Conservation (phyloP, 2,113 vertebrate species). For the Rhynchomys soricoides region DNA sequence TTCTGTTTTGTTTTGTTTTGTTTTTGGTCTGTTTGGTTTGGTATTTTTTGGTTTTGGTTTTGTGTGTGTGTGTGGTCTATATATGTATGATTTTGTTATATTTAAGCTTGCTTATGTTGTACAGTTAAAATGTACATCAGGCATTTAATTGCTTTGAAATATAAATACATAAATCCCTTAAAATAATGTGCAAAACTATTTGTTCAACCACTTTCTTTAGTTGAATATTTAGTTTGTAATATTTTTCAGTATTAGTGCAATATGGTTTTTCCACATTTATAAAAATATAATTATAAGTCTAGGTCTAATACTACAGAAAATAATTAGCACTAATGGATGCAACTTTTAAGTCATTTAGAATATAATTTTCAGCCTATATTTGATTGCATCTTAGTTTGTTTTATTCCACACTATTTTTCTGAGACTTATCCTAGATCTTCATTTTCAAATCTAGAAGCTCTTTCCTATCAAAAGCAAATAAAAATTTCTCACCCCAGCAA, state of each 20-base stretch:
- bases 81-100: background rate
- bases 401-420: background rate
- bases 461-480: background rate
- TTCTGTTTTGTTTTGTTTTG: no score
- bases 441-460: background rate
- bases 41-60: no score
- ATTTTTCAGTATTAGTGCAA: background rate
- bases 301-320: background rate
- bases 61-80: background rate
- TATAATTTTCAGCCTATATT: background rate
- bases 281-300: background rate
- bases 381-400: background rate
- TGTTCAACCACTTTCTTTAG: background rate
- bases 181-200: background rate
- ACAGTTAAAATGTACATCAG: background rate
- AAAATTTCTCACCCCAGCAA: background rate
- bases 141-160: background rate
- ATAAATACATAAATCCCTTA: background rate
- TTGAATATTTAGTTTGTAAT: slow-evolving; percentile 1
- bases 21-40: no score
- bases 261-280: background rate
- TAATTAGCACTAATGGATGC: background rate
- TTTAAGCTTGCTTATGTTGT: background rate
- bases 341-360: background rate
- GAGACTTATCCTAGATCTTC: background rate